phyloP scores from a whole-genome alignment of 2,888 invertebrate species.

The Trissoscelio sp. region DNA sequence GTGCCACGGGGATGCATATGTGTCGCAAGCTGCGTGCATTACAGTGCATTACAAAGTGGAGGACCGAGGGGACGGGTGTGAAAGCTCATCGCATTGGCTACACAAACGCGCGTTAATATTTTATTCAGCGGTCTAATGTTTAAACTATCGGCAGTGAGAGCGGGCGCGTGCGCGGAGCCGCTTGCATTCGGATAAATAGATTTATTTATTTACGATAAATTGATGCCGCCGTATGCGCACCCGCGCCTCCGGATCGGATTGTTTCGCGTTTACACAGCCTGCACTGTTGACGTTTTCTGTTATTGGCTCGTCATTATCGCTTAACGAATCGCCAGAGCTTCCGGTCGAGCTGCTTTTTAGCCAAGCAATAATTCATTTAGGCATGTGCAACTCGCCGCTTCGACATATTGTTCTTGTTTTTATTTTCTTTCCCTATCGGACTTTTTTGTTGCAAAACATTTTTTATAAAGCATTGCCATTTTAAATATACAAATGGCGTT shows the following conservation, averaged over 20 bases:
- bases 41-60: slow-evolving; percentile 51
- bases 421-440: slow-evolving; percentile 27
- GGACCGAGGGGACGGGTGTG: slow-evolving; percentile 43
- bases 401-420: slow-evolving; percentile 56
- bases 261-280: slow-evolving; percentile 78
- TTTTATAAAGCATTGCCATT: slow-evolving; percentile 32
- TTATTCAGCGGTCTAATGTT: slow-evolving; percentile 79
- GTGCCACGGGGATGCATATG: slow-evolving; percentile 48
- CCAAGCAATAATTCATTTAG: slow-evolving; percentile 65
- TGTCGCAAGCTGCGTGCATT: slow-evolving; percentile 50
- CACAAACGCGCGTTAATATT: slow-evolving; percentile 74
- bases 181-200: slow-evolving; percentile 77
- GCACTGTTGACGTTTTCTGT: slow-evolving; percentile 78
- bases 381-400: slow-evolving; percentile 55
- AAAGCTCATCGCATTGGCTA: slow-evolving; percentile 60
- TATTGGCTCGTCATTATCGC: slow-evolving; percentile 81
- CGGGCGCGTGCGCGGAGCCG: slow-evolving; percentile 66
- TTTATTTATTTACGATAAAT: slow-evolving; percentile 81
- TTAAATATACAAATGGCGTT: slow-evolving; percentile 47
- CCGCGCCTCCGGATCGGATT: slow-evolving; percentile 76
- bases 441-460: slow-evolving; percentile 35
- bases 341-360: slow-evolving; percentile 66
- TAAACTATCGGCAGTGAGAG: slow-evolving; percentile 76
- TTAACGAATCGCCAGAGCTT: slow-evolving; percentile 78
- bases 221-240: slow-evolving; percentile 75